Conservation (phyloP, 1,140 invertebrate species). For the Trinorchestia longiramus region DNA sequence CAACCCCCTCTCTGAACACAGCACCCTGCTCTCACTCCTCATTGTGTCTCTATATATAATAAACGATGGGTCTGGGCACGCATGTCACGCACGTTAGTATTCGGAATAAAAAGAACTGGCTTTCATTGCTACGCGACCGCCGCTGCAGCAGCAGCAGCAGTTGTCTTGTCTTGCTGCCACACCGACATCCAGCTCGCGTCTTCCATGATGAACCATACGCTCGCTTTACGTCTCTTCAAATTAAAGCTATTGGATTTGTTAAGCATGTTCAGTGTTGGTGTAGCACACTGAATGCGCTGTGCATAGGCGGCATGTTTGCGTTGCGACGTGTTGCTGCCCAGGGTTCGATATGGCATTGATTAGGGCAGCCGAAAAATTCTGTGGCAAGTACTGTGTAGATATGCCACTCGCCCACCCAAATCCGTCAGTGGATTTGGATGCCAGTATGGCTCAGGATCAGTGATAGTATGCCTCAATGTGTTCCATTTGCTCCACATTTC, state of each 20-base stretch:
- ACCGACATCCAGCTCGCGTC: background rate
- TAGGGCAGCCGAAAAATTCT: background rate
- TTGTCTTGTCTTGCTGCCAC: background rate
- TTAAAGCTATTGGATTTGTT: background rate
- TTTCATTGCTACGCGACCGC: slow-evolving; percentile 10
- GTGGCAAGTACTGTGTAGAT: background rate
- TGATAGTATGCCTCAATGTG: too few species aligned
- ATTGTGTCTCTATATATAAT: background rate
- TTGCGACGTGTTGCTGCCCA: background rate
- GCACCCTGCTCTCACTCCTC: background rate
- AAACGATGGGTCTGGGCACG: background rate
- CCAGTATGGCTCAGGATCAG: too few species aligned
- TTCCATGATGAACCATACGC: background rate
- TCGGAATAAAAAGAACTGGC: background rate
- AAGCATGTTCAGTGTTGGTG: background rate
- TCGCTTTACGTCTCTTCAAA: background rate
- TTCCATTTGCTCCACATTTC: too few species aligned
- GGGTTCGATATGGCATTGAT: background rate
- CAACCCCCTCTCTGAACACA: too few species aligned
- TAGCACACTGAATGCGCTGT: background rate
- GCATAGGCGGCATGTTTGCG: background rate
- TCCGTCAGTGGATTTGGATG: background rate
- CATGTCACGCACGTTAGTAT: background rate
- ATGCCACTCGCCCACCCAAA: background rate
- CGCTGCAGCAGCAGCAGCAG: background rate